phyloP scores from a whole-genome alignment of 2,113 vertebrate genomes.

The Pseudonaja textilis region DNA sequence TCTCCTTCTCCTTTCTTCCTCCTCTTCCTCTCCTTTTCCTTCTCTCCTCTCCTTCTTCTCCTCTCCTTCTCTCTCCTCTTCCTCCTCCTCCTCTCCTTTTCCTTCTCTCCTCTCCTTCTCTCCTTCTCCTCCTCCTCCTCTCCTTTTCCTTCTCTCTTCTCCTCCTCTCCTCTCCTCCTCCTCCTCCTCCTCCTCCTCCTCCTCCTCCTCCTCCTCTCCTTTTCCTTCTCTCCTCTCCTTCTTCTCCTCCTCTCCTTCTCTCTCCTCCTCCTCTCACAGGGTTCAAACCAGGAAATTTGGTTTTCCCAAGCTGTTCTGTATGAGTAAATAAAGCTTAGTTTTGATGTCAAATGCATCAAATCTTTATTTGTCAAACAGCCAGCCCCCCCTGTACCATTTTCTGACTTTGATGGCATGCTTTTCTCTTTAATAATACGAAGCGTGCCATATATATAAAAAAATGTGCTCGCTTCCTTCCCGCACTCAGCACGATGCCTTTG shows the following conservation, averaged over 20 bases:
- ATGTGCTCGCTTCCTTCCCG: neutral
- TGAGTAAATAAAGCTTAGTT: neutral
- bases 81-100: too few species aligned
- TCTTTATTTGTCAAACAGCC: neutral
- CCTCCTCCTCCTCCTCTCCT: too few species aligned
- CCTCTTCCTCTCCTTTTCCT: too few species aligned
- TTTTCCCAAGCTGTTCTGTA: neutral
- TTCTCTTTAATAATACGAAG: rapidly evolving
- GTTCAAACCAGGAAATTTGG: neutral
- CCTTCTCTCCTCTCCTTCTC: too few species aligned
- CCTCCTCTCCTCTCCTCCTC: neutral
- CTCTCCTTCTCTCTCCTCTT: too few species aligned
- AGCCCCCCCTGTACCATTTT: neutral
- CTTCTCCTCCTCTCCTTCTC: too few species aligned
- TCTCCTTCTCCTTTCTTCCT: neutral
- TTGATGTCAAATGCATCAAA: neutral
- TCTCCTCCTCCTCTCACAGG: neutral
- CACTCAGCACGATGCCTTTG: neutral
- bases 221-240: too few species aligned
- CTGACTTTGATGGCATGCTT: neutral
- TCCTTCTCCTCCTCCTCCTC: too few species aligned
- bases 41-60: rapidly evolving
- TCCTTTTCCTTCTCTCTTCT: too few species aligned
- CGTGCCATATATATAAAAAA: neutral
- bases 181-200: neutral